Percentiles rank a stretch among this genome's conserved stretches.
These are phyloP conservation scores for Cryptocephalus moraei DNA, from an alignment of 2,888 invertebrate genomes.

Conservation along the genomic window DNA sequence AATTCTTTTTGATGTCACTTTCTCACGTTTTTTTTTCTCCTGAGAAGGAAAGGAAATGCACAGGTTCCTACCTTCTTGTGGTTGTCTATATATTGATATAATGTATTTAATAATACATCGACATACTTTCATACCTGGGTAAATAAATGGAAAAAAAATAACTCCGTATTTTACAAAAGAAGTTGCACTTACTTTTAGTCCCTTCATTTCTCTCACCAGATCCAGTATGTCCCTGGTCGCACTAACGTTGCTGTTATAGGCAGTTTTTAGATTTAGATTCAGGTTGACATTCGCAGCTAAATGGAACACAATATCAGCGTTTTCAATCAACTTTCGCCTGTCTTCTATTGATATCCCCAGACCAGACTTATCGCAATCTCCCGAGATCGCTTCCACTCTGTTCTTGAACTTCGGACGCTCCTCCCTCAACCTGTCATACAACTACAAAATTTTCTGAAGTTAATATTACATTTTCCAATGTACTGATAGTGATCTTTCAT, in stretches of 20 bases:
- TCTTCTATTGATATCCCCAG: slow-evolving; percentile 53
- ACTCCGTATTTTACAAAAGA: too few relatives aligned
- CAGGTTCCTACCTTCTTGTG: too few relatives aligned
- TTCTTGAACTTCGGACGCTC: slow-evolving; percentile 50
- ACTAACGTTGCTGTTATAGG: slow-evolving; percentile 68
- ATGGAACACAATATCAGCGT: slow-evolving; percentile 68
- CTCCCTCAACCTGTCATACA: slow-evolving; percentile 44
- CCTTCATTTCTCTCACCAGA: slow-evolving; percentile 57
- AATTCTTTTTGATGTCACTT: too few relatives aligned
- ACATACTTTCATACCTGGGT: too few relatives aligned
- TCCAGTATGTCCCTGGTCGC: slow-evolving; percentile 68
- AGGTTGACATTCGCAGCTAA: slow-evolving; percentile 89
- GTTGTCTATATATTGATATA: too few relatives aligned
- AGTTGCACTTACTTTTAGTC: slow-evolving; percentile 49
- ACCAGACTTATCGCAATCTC: slow-evolving; percentile 56
- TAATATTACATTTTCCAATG: too few relatives aligned
- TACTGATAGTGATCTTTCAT: too few relatives aligned
- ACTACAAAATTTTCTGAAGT: slow-evolving; percentile 30
- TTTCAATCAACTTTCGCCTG: slow-evolving; percentile 49
- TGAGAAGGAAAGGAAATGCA: too few relatives aligned
- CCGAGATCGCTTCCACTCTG: slow-evolving; percentile 57
- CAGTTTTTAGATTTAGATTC: slow-evolving; percentile 68
- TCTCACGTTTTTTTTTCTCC: too few relatives aligned
- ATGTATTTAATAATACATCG: too few relatives aligned
- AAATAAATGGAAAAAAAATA: too few relatives aligned